Conservation (phyloP, 2,113 vertebrate species). For the Miniopterus natalensis region DNA sequence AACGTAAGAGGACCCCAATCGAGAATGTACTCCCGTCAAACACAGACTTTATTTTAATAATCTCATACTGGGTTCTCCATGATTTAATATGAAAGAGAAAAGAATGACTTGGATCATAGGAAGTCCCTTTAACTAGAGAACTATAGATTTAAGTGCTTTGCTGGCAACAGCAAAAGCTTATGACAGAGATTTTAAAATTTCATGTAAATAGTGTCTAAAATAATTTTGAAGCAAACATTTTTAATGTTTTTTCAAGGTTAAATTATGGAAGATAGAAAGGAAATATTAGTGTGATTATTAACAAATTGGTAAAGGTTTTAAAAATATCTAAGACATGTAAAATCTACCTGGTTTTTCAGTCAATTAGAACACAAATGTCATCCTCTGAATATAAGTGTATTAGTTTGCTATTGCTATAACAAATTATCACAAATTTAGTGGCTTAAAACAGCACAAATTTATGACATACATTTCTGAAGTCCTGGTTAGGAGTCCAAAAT, state of each 20-base stretch:
- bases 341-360: not conserved
- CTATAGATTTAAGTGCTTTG: not conserved
- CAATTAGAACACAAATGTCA: not conserved
- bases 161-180: constrained; percentile 27
- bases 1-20: not conserved
- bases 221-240: constrained; percentile 18
- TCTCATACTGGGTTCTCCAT: not conserved
- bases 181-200: not conserved
- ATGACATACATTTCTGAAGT: not conserved
- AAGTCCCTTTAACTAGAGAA: not conserved
- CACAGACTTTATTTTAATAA: not conserved
- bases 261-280: not conserved
- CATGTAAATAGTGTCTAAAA: not conserved
- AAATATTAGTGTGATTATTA: not conserved
- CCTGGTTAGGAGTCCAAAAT: not conserved
- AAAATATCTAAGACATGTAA: not conserved
- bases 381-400: not conserved
- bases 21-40: not conserved
- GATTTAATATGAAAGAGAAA: not conserved
- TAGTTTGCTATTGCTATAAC: not conserved
- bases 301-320: not conserved
- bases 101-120: not conserved
- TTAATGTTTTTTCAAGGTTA: not conserved
- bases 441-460: not conserved
- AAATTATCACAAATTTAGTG: not conserved